phyloP scores from a whole-genome alignment of 1,140 invertebrate genomes.

The Panulirus ornatus region DNA sequence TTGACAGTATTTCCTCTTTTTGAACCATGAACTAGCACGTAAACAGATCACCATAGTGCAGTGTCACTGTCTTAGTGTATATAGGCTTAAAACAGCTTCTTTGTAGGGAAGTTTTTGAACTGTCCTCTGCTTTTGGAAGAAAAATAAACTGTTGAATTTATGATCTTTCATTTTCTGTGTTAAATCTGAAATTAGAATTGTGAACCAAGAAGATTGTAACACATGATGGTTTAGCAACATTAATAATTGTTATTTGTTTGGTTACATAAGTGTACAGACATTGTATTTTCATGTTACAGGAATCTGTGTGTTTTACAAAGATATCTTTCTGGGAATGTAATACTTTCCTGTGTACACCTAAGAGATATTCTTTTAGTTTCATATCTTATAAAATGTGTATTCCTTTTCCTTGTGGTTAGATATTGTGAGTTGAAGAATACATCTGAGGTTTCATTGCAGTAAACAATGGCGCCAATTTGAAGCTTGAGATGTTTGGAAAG shows the following conservation, averaged over 20 bases:
- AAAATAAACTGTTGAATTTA: too few species aligned
- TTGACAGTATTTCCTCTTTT: too few species aligned
- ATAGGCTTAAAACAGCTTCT: too few species aligned
- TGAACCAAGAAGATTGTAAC: too few species aligned
- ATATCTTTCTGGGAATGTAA: background rate
- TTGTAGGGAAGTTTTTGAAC: too few species aligned
- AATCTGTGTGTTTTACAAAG: background rate
- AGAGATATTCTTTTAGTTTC: background rate
- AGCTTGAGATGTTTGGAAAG: constrained; percentile 47
- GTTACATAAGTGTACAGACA: background rate
- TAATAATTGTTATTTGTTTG: background rate
- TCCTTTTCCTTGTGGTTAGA: background rate
- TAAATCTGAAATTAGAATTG: too few species aligned
- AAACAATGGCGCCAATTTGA: constrained; percentile 69
- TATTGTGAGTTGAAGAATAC: constrained; percentile 2
- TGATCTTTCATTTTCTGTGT: too few species aligned
- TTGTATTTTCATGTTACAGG: background rate
- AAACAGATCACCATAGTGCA: too few species aligned
- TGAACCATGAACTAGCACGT: too few species aligned
- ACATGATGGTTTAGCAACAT: too few species aligned
- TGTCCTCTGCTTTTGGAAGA: too few species aligned
- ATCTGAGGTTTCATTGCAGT: constrained; percentile 56
- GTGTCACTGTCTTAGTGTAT: too few species aligned
- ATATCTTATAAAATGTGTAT: background rate
- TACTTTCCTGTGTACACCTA: background rate